phyloP scores from a whole-genome alignment of 2,888 invertebrate species.

The Idaea dimidiata region DNA sequence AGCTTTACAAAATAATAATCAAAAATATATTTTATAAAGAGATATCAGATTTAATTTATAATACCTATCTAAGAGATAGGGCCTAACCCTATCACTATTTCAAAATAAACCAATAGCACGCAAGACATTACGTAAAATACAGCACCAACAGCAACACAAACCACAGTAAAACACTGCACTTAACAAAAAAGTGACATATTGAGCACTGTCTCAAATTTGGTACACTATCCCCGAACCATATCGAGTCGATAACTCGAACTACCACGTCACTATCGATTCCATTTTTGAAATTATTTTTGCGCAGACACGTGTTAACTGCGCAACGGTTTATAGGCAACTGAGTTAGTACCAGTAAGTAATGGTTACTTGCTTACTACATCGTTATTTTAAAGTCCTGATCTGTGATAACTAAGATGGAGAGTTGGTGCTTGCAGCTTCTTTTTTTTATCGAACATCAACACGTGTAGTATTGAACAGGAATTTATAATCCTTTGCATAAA shows the following conservation, averaged over 20 bases:
- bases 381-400: slow-evolving; percentile 63
- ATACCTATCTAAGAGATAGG: background rate
- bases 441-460: slow-evolving; percentile 26
- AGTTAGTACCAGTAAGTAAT: slow-evolving; percentile 43
- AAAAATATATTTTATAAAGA: no score
- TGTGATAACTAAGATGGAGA: slow-evolving; percentile 49
- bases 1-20: no score
- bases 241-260: slow-evolving; percentile 35
- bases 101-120: background rate
- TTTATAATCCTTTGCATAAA: background rate
- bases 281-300: slow-evolving; percentile 35
- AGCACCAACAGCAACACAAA: background rate
- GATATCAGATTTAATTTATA: no score
- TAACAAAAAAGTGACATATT: slow-evolving; percentile 20
- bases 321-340: slow-evolving; percentile 65
- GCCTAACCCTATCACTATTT: background rate
- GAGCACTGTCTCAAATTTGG: slow-evolving; percentile 39
- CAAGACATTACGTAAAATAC: background rate
- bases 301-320: slow-evolving; percentile 57
- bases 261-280: slow-evolving; percentile 30
- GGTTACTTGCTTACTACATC: slow-evolving; percentile 38
- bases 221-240: slow-evolving; percentile 27
- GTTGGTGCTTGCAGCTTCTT: slow-evolving; percentile 36
- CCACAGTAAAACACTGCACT: slow-evolving; percentile 40
- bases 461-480: background rate